A percentile compares a stretch with the other conserved stretches of the same genome.
These are phyloP conservation scores for Naso thynnoides DNA, from an alignment of 2,797 vertebrate genomes.

Conservation along the genomic window DNA sequence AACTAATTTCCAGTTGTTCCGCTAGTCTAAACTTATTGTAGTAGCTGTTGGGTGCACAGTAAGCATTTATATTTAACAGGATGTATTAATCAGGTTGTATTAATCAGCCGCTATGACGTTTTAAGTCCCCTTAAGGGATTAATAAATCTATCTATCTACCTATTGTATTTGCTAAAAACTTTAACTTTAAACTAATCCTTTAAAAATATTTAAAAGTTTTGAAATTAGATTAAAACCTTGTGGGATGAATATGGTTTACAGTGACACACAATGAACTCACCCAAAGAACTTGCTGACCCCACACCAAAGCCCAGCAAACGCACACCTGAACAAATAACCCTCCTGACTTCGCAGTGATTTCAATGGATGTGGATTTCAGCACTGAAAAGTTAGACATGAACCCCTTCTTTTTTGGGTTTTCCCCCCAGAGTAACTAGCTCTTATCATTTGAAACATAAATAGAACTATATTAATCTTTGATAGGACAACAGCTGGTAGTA, in stretches of 20 bases:
- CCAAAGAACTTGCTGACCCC: conserved; percentile 18
- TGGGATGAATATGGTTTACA: background rate
- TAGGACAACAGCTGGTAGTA: conserved; percentile 50
- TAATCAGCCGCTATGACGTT: no score
- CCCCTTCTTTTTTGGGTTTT: background rate
- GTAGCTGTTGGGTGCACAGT: no score
- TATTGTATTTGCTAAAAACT: no score
- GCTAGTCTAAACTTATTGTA: no score
- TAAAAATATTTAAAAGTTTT: background rate
- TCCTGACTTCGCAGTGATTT: background rate
- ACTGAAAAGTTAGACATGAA: background rate
- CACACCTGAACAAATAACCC: background rate
- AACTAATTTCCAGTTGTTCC: no score
- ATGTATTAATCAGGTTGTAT: no score
- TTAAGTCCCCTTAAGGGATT: no score
- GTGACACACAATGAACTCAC: background rate
- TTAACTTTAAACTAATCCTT: background rate
- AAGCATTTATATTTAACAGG: no score
- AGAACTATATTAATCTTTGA: conserved; percentile 58
- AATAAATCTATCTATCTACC: no score
- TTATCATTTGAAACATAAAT: conserved; percentile 28
- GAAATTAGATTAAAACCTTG: background rate
- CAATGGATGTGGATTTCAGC: conserved; percentile 1
- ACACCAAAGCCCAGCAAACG: conserved; percentile 22
- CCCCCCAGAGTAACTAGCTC: conserved; percentile 5